Base-by-base conservation (phyloP, 2,888 invertebrate species). In the Rhimphoctona megacephalus region DNA sequence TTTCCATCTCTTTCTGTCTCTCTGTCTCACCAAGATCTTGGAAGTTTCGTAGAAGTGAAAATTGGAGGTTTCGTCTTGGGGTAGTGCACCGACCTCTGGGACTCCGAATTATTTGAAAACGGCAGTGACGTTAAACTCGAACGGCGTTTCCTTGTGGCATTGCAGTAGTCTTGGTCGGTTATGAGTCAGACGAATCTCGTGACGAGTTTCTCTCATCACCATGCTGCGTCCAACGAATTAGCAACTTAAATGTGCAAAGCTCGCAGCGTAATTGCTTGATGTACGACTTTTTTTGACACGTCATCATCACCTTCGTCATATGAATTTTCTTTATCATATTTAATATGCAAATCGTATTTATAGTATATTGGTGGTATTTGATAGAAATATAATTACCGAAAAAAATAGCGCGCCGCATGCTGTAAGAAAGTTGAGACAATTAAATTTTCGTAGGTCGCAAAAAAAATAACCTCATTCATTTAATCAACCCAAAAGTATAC, bases 21-120 rank as follows among this genome's bases (percentile, higher is more conserved):
- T 85, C 87, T 73, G 82, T 84, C 89, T 87, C 87, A 67, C 70
- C 85, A 77, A 88, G 80, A 88, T 89, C 88, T 88, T 88, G 83
- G 82, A 88, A 90, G 79, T 90, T 90, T 88, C 87, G 81, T 76
- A 85, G 46, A 76, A 82, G 79, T 72, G 57, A 46, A 70, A 85
- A 76, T 76, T 67, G 14, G 78, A 76, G 70, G 70, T 82, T 69
- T 57, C 81, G 67, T 74, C 69, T 76, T 46, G 67, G 67, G 57
- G 57, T 19, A 77, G 70, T 67, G 77, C 66, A 67, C 54, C 85
- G 81, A 87, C 79, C 79, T 61, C 43, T 72, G 85, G 82, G 85
- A 88, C 90, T 89, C 87, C 77, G 88, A 88, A 90, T 90, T 91
- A 91, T 91, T 90, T 90, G 88, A 91, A 88, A 83, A 86, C 78